Evolutionary conservation across 2,888 invertebrate species (phyloP).

Genomic region (Orthonevra nobilis): DNA sequence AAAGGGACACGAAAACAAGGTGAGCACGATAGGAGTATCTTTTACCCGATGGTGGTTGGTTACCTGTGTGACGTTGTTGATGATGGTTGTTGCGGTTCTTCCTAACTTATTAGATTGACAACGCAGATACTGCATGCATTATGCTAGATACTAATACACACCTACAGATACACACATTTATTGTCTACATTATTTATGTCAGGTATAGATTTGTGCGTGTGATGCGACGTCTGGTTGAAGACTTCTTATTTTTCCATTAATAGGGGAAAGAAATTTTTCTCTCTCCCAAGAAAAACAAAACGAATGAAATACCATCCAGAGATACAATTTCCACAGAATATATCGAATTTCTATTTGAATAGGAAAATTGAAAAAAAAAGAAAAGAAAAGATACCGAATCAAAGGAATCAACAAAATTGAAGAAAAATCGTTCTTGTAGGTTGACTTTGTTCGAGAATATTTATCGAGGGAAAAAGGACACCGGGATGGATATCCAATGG

Average conservation of each 20-base stretch:
- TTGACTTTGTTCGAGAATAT: constrained; percentile 54
- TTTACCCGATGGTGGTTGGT: constrained; percentile 32
- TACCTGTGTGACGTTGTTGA: constrained; percentile 57
- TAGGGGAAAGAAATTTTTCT: neutral
- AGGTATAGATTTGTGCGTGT: constrained; percentile 49
- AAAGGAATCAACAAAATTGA: constrained; percentile 53
- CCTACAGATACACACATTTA: constrained; percentile 14
- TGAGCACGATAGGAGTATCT: constrained; percentile 16
- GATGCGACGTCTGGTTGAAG: constrained; percentile 48
- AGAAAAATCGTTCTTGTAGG: constrained; percentile 52
- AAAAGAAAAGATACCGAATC: constrained; percentile 20
- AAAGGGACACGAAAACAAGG: constrained; percentile 44
- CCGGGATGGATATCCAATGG: constrained; percentile 19
- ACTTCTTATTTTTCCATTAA: neutral
- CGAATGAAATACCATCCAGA: constrained; percentile 8
- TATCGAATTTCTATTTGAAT: constrained; percentile 67
- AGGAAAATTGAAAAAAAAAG: constrained; percentile 54
- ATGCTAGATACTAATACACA: constrained; percentile 25
- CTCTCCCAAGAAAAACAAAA: constrained; percentile 30
- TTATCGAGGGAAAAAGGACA: constrained; percentile 39
- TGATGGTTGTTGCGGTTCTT: constrained; percentile 64
- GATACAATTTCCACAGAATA: constrained; percentile 62
- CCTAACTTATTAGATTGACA: constrained; percentile 63
- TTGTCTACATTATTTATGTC: constrained; percentile 62
- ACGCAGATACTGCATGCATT: constrained; percentile 43